Base-by-base conservation (phyloP, 2,113 vertebrate species). In the Callipepla squamata region DNA sequence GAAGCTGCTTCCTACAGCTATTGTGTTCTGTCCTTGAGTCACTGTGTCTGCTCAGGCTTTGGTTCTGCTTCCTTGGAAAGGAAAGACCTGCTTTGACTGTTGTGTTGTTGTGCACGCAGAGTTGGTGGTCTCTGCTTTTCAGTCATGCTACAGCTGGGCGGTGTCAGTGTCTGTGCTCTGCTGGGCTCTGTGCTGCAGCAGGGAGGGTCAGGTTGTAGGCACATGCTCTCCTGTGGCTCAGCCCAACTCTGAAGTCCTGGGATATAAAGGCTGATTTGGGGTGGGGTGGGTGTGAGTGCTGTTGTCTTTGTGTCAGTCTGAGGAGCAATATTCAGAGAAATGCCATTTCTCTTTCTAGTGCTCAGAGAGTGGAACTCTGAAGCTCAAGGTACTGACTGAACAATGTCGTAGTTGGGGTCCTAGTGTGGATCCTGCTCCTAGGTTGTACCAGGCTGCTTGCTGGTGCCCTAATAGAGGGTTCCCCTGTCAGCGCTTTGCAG, bases 1-100 rank as follows among this genome's bases (percentile, higher is more conserved):
- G 83, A 90, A 92, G 45, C 69, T 72, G 30, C 69, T 95, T 75
- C 69, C 61, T 86, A 65, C 38, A 14, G 44, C 76, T 94, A 12
- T 81, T 90, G 69, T 90, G 26, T 72, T 63, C 12, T 3, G 32
- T 63, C 51, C 77, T 86, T 17, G 47, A 68, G 12, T 65, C 1
- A 2, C 1, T 0, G 6, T 81, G 34, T 48, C 72, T 77, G 67
- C 67, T 83, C 42, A 15, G 72, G 16, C 50, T 79, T 36, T 63
- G 65, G 17, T 61, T 68, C 68, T 61, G 58, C 58, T 53, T 85
- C 62, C 45, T 50, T 67, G 76, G 23, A 59, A 48, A 50, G 40
- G 55, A 70, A 32, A 47, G 87, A 30, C 74, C 14, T 21, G 3
- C 55, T 86, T 80, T 34, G 44, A 57, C 30, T 53, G 50, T 26